These are phyloP conservation scores for Auanema freiburgensis DNA, from an alignment of 2,888 invertebrate species.

Conservation along the genomic window DNA sequence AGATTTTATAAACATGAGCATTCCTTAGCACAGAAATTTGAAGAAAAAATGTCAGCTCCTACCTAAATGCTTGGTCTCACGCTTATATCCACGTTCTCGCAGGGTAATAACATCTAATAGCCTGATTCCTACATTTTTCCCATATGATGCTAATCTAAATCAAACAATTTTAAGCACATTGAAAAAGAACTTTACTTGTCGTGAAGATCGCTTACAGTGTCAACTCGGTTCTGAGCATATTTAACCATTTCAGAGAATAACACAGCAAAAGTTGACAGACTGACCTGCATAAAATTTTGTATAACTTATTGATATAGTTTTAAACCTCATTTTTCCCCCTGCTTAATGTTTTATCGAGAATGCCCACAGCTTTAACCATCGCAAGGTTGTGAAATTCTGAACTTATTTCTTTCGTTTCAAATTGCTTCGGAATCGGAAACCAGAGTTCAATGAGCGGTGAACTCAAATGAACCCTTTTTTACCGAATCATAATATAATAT, in stretches of 20 bases:
- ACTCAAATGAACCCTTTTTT: constrained; percentile 3
- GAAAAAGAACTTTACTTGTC: constrained; percentile 71
- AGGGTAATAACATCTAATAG: constrained; percentile 90
- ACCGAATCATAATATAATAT: too few species aligned
- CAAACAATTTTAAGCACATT: background rate
- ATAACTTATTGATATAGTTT: background rate
- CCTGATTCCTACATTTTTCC: constrained; percentile 89
- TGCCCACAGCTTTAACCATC: constrained; percentile 51
- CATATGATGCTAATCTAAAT: constrained; percentile 85
- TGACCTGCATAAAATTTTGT: constrained; percentile 45
- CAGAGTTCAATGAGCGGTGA: too few species aligned
- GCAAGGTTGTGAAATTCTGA: background rate
- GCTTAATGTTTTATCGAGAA: constrained; percentile 61
- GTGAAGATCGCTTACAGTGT: constrained; percentile 91
- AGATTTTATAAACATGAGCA: constrained; percentile 88
- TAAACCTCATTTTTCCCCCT: constrained; percentile 60
- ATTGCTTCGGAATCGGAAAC: too few species aligned
- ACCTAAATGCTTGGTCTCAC: constrained; percentile 88
- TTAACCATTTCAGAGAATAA: constrained; percentile 97
- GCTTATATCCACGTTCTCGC: constrained; percentile 81
- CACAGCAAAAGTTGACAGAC: constrained; percentile 77
- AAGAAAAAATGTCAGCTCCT: constrained; percentile 64
- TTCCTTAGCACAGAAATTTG: constrained; percentile 64
- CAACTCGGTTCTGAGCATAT: constrained; percentile 86
- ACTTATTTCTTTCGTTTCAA: too few species aligned